phyloP scores from a whole-genome alignment of 2,113 vertebrate species.

The Lagenorhynchus albirostris region DNA sequence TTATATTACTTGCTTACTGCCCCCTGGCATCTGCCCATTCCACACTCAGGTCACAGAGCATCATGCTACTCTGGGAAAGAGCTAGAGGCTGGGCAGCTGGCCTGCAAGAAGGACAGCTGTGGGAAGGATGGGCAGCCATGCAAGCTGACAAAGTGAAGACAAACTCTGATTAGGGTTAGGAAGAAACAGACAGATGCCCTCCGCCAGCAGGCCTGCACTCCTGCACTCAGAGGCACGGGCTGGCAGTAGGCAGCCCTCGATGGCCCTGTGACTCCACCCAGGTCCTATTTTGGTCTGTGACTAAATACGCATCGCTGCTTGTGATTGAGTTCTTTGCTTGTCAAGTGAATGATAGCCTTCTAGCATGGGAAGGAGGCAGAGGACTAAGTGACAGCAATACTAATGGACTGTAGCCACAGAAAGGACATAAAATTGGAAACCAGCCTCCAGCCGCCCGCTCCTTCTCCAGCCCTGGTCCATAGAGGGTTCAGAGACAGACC shows the following conservation, averaged over 20 bases:
- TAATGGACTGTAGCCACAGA: neutral
- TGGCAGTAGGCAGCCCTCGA: neutral
- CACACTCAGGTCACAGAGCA: neutral
- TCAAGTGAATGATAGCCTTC: neutral
- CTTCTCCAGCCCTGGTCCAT: neutral
- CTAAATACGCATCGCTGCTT: neutral
- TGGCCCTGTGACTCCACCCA: neutral
- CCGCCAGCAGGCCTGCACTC: neutral
- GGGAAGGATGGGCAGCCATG: neutral
- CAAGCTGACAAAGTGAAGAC: neutral
- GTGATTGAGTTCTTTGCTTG: neutral
- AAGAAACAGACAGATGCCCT: neutral
- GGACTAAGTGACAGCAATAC: neutral
- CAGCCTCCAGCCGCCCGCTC: neutral
- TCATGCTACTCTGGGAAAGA: neutral
- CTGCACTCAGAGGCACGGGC: neutral
- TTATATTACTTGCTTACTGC: neutral
- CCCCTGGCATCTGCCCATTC: neutral
- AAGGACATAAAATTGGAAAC: neutral
- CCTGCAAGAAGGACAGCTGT: neutral
- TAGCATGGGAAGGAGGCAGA: neutral
- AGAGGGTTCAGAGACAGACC: neutral
- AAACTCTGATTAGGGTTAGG: neutral
- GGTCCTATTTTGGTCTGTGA: neutral
- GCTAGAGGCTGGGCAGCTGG: neutral